A percentile compares a stretch with the other conserved stretches of the same genome.
Evolutionary conservation across 1,140 invertebrate species (phyloP).

Genomic region (Rhagoletis zephyria): DNA sequence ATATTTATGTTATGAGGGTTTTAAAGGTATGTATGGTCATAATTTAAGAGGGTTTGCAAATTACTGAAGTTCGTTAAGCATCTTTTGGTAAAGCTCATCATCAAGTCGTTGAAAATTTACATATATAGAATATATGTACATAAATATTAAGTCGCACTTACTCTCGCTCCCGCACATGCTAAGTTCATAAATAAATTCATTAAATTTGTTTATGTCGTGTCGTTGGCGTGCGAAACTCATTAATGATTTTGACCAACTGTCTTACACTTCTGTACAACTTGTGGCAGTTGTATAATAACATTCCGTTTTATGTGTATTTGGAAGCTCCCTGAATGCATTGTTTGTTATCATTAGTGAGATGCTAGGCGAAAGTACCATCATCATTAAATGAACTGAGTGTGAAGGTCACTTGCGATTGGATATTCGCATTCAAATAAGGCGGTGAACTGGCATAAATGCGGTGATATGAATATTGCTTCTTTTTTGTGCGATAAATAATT

Average conservation of each 20-base stretch:
- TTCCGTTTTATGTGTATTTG: too few relatives aligned
- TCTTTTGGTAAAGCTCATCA: conserved; percentile 22
- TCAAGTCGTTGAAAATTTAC: background rate
- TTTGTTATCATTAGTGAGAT: background rate
- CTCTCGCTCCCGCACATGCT: background rate
- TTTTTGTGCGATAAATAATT: background rate
- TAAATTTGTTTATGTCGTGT: background rate
- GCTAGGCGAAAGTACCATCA: background rate
- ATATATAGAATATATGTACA: background rate
- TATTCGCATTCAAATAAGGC: conserved; percentile 13
- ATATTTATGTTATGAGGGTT: conserved; percentile 6
- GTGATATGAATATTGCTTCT: background rate
- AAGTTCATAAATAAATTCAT: background rate
- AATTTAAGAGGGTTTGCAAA: background rate
- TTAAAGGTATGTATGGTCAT: background rate
- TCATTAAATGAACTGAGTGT: background rate
- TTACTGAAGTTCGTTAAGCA: background rate
- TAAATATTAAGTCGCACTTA: background rate
- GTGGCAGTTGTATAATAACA: too few relatives aligned
- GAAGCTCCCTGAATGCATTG: background rate
- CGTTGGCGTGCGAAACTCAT: conserved; percentile 1
- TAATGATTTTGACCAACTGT: background rate
- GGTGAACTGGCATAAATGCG: background rate
- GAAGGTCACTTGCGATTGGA: conserved; percentile 1
- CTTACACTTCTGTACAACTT: background rate